Base-by-base conservation (phyloP, 2,888 invertebrate genomes). In the Matsumyia berberina region DNA sequence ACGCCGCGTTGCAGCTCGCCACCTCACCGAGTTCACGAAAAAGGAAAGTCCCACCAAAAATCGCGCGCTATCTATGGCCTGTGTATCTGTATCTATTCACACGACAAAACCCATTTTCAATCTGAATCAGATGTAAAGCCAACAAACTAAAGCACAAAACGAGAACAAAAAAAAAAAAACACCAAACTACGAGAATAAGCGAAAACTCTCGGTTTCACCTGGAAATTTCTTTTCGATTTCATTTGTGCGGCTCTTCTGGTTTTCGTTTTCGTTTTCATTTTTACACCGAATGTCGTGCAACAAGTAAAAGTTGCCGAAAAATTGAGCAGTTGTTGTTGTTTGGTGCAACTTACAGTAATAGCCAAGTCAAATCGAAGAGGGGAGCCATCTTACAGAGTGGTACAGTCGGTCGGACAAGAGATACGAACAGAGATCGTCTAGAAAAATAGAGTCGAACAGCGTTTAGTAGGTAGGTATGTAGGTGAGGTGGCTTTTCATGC, bases 181-280 rank as follows among this genome's bases (percentile, higher is more conserved):
- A 33, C 67, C n/a, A 24, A 29, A 17, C 17, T 33, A 51, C 29
- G 12, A 17, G 55, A 62, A 49, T 15, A 55, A 64, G 15, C 60
- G 12, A 57, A 79, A 80, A 85, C 85, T 85, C 74, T 85, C 85
- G 80, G 64, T 85, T 85, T 85, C 85, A 85, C 85, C 80, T 85
- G 85, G 80, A 80, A 85, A 80, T 85, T 85, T 85, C 83, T 79
- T 85, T 85, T 83, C 83, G 79, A 83, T 79, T 83, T 83, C 64
- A 64, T 79, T 79, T 76, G 74, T 46, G 44, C 19, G 44, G 39
- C n/a, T 2, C 70, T 53, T 55, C 12, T 31, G 6, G 29, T 51
- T 62, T 58, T 67, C 51, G 74, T 74, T 69, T 81, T 82, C 77
- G 77, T 82, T 82, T 82, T 82, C 77, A 69, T 70, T 70, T 70